Conservation (phyloP, 2,113 vertebrate genomes). For the Carollia perspicillata region DNA sequence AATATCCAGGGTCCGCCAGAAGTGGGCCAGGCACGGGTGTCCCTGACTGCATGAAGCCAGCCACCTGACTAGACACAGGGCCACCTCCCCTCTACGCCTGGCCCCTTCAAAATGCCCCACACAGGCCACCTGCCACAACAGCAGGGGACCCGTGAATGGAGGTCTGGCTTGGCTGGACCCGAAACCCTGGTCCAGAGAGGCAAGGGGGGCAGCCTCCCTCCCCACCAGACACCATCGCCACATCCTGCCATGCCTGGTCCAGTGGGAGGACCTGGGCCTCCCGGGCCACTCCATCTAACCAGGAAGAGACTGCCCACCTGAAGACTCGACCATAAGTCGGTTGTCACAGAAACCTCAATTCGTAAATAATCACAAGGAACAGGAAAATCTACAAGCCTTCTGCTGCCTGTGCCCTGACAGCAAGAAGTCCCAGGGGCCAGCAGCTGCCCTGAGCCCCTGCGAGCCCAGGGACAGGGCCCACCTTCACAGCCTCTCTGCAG, state of each 20-base stretch:
- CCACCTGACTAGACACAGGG: not conserved
- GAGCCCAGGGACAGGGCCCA: fast-evolving
- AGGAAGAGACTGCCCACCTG: constrained; percentile 13
- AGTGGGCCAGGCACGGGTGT: not conserved
- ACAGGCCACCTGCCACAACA: fast-evolving
- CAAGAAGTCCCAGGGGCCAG: not conserved
- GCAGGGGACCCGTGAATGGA: fast-evolving
- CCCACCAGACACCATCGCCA: not conserved
- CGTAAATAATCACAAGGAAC: not conserved
- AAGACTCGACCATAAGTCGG: not conserved
- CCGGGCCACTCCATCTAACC: constrained; percentile 1
- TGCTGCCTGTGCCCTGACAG: too few relatives aligned
- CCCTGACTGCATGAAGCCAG: not conserved
- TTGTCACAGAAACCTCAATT: constrained; percentile 47
- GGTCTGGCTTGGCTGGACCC: constrained; percentile 78
- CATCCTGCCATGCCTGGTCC: not conserved
- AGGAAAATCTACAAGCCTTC: not conserved
- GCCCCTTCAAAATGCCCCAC: too few relatives aligned
- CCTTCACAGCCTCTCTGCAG: not conserved
- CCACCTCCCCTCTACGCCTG: fast-evolving
- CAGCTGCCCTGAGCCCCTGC: not conserved
- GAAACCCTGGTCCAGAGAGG: not conserved
- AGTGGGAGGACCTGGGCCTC: not conserved
- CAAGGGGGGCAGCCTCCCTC: not conserved
- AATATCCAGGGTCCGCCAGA: not conserved